phyloP scores from a whole-genome alignment of 2,113 vertebrate species.

The Sprattus sprattus region DNA sequence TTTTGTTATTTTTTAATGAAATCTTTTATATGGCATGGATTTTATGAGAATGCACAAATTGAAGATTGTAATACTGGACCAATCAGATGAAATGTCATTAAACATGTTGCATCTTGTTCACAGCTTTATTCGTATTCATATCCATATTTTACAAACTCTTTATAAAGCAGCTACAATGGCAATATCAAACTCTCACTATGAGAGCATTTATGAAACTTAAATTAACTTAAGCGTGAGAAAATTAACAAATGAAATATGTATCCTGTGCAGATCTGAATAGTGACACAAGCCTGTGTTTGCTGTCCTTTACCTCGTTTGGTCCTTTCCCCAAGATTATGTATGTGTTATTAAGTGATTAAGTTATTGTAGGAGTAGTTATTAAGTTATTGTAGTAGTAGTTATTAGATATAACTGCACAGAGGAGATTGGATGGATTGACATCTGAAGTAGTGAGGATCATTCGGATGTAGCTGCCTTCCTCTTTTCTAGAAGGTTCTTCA shows the following conservation, averaged over 20 bases:
- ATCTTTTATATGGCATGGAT: neutral
- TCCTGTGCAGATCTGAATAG: neutral
- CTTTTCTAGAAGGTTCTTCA: slow-evolving; percentile 91
- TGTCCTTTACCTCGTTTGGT: neutral
- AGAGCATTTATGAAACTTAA: neutral
- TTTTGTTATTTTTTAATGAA: neutral
- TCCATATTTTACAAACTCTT: neutral
- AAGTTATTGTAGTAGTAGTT: neutral
- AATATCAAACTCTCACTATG: neutral
- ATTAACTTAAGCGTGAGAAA: neutral
- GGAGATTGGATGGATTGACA: neutral
- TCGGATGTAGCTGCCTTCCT: slow-evolving; percentile 74
- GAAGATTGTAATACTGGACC: neutral
- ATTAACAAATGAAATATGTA: neutral
- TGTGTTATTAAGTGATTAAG: neutral
- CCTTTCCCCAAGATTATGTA: neutral
- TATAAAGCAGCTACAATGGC: neutral
- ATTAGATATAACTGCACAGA: neutral
- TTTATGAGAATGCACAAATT: neutral
- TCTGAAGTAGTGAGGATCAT: slow-evolving; percentile 25
- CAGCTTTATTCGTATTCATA: neutral
- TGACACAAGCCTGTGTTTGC: neutral
- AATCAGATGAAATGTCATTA: neutral
- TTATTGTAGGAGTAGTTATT: neutral
- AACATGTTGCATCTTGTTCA: too few relatives aligned